Percentiles rank a stretch among this genome's conserved stretches.
Conservation (phyloP, 2,797 vertebrate genomes). For the Tolypeutes matacus region DNA sequence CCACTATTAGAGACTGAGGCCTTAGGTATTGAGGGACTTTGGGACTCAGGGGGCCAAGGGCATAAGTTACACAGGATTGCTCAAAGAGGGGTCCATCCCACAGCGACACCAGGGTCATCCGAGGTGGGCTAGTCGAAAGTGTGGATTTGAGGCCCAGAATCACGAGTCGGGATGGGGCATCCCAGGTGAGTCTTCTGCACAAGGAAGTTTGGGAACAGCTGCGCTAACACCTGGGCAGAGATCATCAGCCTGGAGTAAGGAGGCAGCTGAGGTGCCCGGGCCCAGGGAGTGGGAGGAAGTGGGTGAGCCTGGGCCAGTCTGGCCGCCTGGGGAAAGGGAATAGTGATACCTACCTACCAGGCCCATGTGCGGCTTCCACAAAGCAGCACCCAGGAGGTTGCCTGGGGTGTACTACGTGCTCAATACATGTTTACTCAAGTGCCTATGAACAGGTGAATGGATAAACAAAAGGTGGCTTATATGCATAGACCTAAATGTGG, state of each 20-base stretch:
- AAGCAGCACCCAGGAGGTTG: not conserved
- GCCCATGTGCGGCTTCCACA: not conserved
- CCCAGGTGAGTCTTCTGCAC: not conserved
- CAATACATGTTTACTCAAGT: not conserved
- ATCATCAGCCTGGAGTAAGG: not conserved
- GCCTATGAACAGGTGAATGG: no score
- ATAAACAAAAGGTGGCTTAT: no score
- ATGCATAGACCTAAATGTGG: no score
- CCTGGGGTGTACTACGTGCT: not conserved
- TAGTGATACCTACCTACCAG: rapidly evolving
- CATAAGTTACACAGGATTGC: rapidly evolving
- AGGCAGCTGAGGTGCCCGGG: not conserved
- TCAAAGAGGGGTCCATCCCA: not conserved
- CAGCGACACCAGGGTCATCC: rapidly evolving
- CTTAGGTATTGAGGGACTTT: not conserved
- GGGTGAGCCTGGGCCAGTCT: not conserved
- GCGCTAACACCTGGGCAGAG: not conserved
- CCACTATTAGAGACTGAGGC: not conserved
- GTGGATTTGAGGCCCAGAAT: not conserved
- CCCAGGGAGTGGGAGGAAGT: not conserved
- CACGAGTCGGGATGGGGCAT: not conserved
- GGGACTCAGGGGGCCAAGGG: not conserved
- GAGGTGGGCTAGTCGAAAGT: not conserved
- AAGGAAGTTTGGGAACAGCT: not conserved
- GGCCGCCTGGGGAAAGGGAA: not conserved